Evolutionary conservation across 2,797 vertebrate genomes (phyloP).

Genomic region (Tympanoctomys barrerae): DNA sequence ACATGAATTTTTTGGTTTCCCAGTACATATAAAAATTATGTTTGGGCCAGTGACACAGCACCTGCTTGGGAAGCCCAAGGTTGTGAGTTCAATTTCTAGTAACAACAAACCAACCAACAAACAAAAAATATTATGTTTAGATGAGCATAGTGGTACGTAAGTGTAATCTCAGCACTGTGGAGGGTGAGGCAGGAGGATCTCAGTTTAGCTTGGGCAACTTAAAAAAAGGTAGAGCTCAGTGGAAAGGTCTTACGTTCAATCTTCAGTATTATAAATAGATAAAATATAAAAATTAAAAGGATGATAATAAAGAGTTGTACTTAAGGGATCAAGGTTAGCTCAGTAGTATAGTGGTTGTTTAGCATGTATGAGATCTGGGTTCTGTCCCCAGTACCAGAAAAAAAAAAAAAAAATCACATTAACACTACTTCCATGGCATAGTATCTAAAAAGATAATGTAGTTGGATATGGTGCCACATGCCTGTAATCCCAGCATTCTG

Average conservation of each 20-base stretch:
- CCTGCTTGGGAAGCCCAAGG: too few species aligned
- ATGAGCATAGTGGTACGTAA: background rate
- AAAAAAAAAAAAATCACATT: too few species aligned
- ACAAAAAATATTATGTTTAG: background rate
- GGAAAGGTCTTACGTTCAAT: background rate
- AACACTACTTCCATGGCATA: too few species aligned
- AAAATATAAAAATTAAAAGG: background rate
- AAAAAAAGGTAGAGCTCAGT: background rate
- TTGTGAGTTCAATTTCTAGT: too few species aligned
- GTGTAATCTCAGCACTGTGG: background rate
- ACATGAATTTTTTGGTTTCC: background rate
- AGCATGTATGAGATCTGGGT: background rate
- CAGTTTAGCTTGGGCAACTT: background rate
- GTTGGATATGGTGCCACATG: background rate
- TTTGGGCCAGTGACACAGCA: background rate
- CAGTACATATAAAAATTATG: background rate
- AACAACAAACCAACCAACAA: too few species aligned
- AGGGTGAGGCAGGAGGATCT: background rate
- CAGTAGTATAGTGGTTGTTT: background rate
- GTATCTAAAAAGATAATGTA: background rate
- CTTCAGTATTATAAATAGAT: background rate
- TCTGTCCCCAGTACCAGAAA: background rate
- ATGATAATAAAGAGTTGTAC: background rate
- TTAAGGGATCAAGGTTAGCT: background rate
- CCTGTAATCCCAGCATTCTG: background rate